A percentile compares a stretch with the other conserved stretches of the same genome.
phyloP scores from a whole-genome alignment of 1,140 invertebrate genomes.

The Ladona fulva region DNA sequence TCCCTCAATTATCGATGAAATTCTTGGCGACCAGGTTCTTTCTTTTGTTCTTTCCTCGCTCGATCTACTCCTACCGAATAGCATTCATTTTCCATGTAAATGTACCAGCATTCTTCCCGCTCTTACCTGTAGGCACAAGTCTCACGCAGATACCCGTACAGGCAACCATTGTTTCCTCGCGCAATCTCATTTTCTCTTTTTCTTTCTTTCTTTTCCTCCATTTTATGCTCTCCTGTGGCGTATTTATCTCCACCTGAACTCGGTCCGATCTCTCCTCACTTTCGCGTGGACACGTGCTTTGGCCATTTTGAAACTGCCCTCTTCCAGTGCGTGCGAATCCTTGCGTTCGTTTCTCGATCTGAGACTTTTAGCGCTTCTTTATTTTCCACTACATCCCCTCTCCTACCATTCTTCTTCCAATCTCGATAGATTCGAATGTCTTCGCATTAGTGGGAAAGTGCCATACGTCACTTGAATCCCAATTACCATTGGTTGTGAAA shows the following conservation, averaged over 20 bases:
- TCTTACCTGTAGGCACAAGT: not conserved
- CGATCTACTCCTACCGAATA: too few species aligned
- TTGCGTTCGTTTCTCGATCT: too few species aligned
- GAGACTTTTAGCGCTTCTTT: too few species aligned
- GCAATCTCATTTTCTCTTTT: not conserved
- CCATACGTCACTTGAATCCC: not conserved
- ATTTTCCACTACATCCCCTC: too few species aligned
- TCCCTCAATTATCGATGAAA: too few species aligned
- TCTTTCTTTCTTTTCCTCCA: not conserved
- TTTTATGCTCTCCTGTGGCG: not conserved
- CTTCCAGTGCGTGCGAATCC: not conserved
- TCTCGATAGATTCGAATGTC: not conserved
- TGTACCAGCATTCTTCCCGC: not conserved
- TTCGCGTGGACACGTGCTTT: not conserved
- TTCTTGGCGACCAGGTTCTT: too few species aligned
- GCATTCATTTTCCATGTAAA: too few species aligned
- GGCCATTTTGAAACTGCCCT: not conserved
- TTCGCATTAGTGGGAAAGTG: not conserved
- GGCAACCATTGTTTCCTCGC: not conserved
- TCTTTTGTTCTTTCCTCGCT: too few species aligned
- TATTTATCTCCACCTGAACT: not conserved
- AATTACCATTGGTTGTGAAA: not conserved
- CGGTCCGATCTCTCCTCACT: not conserved
- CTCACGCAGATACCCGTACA: not conserved
- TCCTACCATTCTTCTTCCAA: too few species aligned